phyloP scores from a whole-genome alignment of 2,113 vertebrate species.

The Pangasianodon gigas region DNA sequence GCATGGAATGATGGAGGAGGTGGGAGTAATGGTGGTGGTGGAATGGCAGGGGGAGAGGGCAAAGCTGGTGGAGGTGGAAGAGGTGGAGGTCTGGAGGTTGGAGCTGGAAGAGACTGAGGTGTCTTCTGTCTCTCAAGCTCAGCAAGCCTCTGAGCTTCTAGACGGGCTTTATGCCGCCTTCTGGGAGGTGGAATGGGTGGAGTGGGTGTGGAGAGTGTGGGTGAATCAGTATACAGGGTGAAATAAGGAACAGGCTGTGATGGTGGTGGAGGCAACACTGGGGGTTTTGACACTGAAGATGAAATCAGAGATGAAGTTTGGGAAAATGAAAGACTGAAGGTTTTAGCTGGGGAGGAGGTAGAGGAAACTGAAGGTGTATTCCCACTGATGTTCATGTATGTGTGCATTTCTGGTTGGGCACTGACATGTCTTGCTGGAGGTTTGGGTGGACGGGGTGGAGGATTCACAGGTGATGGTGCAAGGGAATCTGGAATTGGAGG shows the following conservation, averaged over 20 bases:
- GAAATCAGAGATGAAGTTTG: slow-evolving; percentile 7
- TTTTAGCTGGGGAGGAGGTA: slow-evolving; percentile 64
- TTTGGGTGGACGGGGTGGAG: slow-evolving; percentile 74
- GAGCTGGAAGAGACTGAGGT: slow-evolving; percentile 71
- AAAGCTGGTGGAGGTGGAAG: slow-evolving; percentile 71
- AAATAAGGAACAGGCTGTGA: slow-evolving; percentile 64
- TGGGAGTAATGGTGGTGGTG: slow-evolving; percentile 71
- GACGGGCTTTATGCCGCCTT: slow-evolving; percentile 75
- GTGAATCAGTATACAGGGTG: slow-evolving; percentile 66
- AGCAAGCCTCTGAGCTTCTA: slow-evolving; percentile 72
- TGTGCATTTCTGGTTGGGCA: slow-evolving; percentile 72
- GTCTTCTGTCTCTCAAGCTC: slow-evolving; percentile 69
- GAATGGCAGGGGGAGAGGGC: slow-evolving; percentile 67
- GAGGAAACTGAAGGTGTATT: slow-evolving; percentile 52
- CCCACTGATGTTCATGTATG: slow-evolving; percentile 74
- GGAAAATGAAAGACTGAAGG: slow-evolving; percentile 59
- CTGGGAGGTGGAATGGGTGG: slow-evolving; percentile 76
- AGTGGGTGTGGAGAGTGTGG: slow-evolving; percentile 61
- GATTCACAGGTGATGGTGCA: slow-evolving; percentile 69
- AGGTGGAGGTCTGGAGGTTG: slow-evolving; percentile 72
- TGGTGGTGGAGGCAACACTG: slow-evolving; percentile 53
- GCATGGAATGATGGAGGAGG: slow-evolving; percentile 79
- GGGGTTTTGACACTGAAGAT: slow-evolving; percentile 43
- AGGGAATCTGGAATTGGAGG: slow-evolving; percentile 70
- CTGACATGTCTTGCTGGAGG: slow-evolving; percentile 72